These are phyloP conservation scores for Dendroctonus valens DNA, from an alignment of 1,140 invertebrate genomes.

Conservation along the genomic window DNA sequence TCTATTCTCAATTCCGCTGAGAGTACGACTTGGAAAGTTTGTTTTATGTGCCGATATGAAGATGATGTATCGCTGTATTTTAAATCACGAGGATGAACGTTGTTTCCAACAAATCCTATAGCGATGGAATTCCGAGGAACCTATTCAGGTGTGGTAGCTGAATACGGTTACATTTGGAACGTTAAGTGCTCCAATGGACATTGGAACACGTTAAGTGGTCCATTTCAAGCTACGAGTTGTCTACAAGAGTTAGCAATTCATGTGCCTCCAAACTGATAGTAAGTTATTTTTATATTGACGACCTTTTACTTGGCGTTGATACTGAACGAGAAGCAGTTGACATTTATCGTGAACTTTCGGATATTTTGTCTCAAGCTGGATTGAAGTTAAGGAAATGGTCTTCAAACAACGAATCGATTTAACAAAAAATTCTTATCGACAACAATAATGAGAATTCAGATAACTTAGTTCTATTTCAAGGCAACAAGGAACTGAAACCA, in stretches of 20 bases:
- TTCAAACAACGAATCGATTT: slow-evolving; percentile 9
- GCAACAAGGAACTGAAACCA: slow-evolving; percentile 7
- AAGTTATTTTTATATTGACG: slow-evolving; percentile 53
- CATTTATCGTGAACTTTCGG: slow-evolving; percentile 16
- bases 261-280: slow-evolving; percentile 38
- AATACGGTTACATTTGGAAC: slow-evolving; percentile 48
- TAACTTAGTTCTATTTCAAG: slow-evolving; percentile 15
- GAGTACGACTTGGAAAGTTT: slow-evolving; percentile 27
- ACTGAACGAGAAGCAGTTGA: slow-evolving; percentile 15
- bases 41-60: slow-evolving; percentile 47
- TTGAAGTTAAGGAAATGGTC: slow-evolving; percentile 27
- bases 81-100: slow-evolving; percentile 40
- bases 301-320: slow-evolving; percentile 42
- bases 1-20: slow-evolving; percentile 39
- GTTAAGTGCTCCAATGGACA: slow-evolving; percentile 40
- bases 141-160: slow-evolving; percentile 39
- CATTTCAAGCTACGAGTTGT: slow-evolving; percentile 45
- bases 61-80: slow-evolving; percentile 53
- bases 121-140: slow-evolving; percentile 35
- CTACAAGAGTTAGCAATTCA: slow-evolving; percentile 40
- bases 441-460: slow-evolving; percentile 1
- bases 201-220: slow-evolving; percentile 45
- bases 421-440: not conserved
- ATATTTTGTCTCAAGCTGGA: slow-evolving; percentile 19
- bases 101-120: slow-evolving; percentile 50